These are phyloP conservation scores for Riparia riparia DNA, from an alignment of 2,113 vertebrate genomes.

Conservation along the genomic window DNA sequence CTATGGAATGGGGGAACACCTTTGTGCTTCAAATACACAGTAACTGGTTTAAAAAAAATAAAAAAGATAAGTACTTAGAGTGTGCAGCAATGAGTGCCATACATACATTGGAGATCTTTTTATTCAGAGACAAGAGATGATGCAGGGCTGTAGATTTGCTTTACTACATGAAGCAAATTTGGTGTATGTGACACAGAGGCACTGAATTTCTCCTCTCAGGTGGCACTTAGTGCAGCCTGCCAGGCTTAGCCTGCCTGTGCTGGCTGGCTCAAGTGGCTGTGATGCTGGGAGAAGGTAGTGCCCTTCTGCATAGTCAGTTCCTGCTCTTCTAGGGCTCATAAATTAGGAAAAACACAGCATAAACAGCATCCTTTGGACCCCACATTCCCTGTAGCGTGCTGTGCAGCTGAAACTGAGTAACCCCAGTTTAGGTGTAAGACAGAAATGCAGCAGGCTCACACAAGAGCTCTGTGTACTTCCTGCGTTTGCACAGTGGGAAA, in stretches of 20 bases:
- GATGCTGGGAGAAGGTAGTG: not conserved
- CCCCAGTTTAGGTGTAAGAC: not conserved
- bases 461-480: not conserved
- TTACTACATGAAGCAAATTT: not conserved
- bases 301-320: not conserved
- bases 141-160: not conserved
- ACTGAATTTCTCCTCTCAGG: not conserved
- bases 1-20: accelerated
- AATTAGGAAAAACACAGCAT: not conserved
- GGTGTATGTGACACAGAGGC: not conserved
- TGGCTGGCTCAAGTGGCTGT: accelerated
- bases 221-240: not conserved
- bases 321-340: not conserved
- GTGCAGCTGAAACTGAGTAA: not conserved
- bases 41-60: not conserved
- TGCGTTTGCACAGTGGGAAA: accelerated
- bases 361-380: not conserved
- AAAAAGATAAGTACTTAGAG: accelerated
- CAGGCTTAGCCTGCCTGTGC: not conserved
- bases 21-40: not conserved
- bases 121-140: not conserved
- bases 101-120: not conserved
- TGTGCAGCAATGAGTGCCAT: not conserved
- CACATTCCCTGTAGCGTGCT: not conserved
- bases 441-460: accelerated